These are phyloP conservation scores for Ridgeia piscesae DNA, from an alignment of 1,140 invertebrate species.

Conservation along the genomic window DNA sequence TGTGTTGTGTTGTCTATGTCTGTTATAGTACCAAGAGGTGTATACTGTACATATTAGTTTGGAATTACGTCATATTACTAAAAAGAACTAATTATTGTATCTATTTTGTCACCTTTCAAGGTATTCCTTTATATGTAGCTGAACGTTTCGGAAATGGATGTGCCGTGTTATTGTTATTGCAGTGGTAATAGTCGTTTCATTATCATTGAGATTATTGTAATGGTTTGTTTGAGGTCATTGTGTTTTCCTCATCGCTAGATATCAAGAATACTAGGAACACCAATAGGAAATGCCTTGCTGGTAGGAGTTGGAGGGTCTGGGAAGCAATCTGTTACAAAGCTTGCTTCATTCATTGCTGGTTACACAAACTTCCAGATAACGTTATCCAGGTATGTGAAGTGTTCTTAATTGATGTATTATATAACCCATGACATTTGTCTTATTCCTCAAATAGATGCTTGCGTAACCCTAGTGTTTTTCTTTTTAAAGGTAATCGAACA, in stretches of 20 bases:
- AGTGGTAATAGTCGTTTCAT: no score
- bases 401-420: neutral
- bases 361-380: slow-evolving; percentile 97
- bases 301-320: slow-evolving; percentile 96
- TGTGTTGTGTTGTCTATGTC: neutral
- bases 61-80: neutral
- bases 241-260: slow-evolving; percentile 60
- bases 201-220: neutral
- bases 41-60: neutral
- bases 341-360: slow-evolving; percentile 95
- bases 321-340: slow-evolving; percentile 92
- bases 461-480: neutral
- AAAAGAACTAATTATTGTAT: neutral
- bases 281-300: slow-evolving; percentile 90
- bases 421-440: neutral
- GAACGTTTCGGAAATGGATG: neutral
- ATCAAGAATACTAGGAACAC: slow-evolving; percentile 90
- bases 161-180: neutral
- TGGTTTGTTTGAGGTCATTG: neutral
- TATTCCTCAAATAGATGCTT: neutral
- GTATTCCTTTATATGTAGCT: neutral
- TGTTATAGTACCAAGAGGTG: neutral
- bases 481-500: no score
- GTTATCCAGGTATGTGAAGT: slow-evolving; percentile 73
- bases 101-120: neutral